These are phyloP conservation scores for Spilogale gracilis DNA, from an alignment of 2,113 vertebrate genomes.

Conservation along the genomic window DNA sequence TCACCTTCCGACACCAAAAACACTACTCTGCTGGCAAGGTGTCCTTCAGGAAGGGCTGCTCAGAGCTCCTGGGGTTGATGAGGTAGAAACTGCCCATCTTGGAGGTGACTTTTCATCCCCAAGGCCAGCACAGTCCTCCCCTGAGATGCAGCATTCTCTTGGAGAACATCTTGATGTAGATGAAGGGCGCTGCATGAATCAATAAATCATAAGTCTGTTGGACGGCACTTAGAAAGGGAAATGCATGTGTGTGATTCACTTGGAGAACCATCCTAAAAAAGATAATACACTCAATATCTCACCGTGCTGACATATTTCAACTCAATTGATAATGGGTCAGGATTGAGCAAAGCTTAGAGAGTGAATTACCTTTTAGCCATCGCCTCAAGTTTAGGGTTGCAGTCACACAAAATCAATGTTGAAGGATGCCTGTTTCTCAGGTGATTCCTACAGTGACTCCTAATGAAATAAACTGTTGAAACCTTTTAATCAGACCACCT, in stretches of 20 bases:
- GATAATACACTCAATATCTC: constrained; percentile 84
- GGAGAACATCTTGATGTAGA: constrained; percentile 79
- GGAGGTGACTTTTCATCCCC: constrained; percentile 60
- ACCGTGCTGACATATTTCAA: constrained; percentile 85
- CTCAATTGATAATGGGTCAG: constrained; percentile 87
- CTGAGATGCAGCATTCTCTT: constrained; percentile 34
- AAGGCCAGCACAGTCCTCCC: constrained; percentile 37
- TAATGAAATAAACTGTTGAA: constrained; percentile 74
- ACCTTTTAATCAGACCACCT: constrained; percentile 78
- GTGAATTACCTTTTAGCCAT: constrained; percentile 86
- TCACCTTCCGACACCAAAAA: neutral
- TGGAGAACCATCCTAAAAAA: constrained; percentile 83
- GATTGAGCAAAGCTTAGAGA: constrained; percentile 82
- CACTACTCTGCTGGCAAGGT: too few species aligned
- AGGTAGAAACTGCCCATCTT: neutral
- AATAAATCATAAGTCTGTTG: constrained; percentile 82
- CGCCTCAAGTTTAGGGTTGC: constrained; percentile 84
- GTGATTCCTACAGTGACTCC: constrained; percentile 66
- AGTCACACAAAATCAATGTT: constrained; percentile 85
- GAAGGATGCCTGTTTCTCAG: constrained; percentile 81
- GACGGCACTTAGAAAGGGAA: constrained; percentile 87
- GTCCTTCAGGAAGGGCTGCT: neutral
- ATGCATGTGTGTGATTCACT: constrained; percentile 85
- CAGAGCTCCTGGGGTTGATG: neutral
- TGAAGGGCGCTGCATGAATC: constrained; percentile 81